These are phyloP conservation scores for Matsumurasca onukii DNA, from an alignment of 1,140 invertebrate genomes.

Conservation along the genomic window DNA sequence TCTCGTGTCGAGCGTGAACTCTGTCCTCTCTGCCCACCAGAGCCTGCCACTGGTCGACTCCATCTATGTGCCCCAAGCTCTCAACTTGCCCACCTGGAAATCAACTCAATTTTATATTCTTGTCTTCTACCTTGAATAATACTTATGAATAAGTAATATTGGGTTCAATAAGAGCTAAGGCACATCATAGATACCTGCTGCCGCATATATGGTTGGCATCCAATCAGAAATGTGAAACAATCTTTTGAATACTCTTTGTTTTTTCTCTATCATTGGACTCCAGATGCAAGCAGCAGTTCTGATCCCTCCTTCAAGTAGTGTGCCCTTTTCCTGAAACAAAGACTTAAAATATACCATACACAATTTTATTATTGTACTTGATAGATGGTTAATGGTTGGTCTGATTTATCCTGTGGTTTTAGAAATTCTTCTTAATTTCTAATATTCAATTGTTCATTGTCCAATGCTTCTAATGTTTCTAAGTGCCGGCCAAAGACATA, in stretches of 20 bases:
- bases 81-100: background rate
- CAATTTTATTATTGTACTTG: too few species aligned
- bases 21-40: background rate
- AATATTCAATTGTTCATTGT: background rate
- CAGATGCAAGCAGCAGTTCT: slow-evolving; percentile 77
- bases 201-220: slow-evolving; percentile 76
- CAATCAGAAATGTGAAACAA: slow-evolving; percentile 84
- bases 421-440: background rate
- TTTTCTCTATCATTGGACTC: slow-evolving; percentile 63
- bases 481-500: too few species aligned
- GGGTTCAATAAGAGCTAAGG: background rate
- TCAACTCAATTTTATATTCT: background rate
- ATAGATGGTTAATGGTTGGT: background rate
- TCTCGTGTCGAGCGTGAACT: background rate
- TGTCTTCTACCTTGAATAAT: too few species aligned
- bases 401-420: background rate
- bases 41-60: background rate
- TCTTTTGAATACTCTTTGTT: slow-evolving; percentile 64
- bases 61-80: background rate
- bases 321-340: slow-evolving; percentile 68
- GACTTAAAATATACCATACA: background rate
- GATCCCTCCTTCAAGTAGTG: slow-evolving; percentile 83
- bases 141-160: too few species aligned
- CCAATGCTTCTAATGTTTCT: too few species aligned
- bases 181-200: slow-evolving; percentile 52